phyloP scores from a whole-genome alignment of 2,797 vertebrate genomes.

The Sandelia bainsii region DNA sequence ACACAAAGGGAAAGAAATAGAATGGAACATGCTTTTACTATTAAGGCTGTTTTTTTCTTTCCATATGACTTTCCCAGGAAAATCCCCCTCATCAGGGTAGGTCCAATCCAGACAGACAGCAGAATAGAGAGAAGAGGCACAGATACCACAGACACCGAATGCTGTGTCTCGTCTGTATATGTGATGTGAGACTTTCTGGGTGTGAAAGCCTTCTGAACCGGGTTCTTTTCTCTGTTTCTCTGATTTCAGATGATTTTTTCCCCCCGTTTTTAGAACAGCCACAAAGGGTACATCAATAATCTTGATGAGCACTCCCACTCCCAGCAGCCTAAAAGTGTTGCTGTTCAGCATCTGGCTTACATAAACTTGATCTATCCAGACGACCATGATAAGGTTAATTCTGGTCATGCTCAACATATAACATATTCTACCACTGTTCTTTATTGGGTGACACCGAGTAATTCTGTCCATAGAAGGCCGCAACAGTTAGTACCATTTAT shows the following conservation, averaged over 20 bases:
- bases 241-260: conserved; percentile 31
- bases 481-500: conserved; percentile 83
- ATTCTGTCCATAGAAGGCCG: conserved; percentile 63
- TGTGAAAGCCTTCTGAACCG: conserved; percentile 42
- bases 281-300: conserved; percentile 9
- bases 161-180: conserved; percentile 32
- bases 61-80: conserved; percentile 85
- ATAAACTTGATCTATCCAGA: conserved; percentile 23
- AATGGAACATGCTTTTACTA: conserved; percentile 84
- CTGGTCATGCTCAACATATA: conserved; percentile 34
- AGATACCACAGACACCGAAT: conserved; percentile 56
- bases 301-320: conserved; percentile 22
- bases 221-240: conserved; percentile 1
- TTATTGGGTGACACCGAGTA: conserved; percentile 67
- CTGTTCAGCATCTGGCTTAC: conserved; percentile 49
- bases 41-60: conserved; percentile 75
- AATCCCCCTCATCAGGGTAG: conserved; percentile 80
- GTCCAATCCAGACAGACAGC: conserved; percentile 77
- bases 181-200: conserved; percentile 36
- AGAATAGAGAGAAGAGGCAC: conserved; percentile 61
- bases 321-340: conserved; percentile 11
- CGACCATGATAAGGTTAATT: conserved; percentile 47
- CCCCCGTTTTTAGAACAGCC: conserved; percentile 16
- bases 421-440: conserved; percentile 29
- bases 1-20: conserved; percentile 61